These are phyloP conservation scores for Agrochola circellaris DNA, from an alignment of 2,888 invertebrate genomes.

Conservation along the genomic window DNA sequence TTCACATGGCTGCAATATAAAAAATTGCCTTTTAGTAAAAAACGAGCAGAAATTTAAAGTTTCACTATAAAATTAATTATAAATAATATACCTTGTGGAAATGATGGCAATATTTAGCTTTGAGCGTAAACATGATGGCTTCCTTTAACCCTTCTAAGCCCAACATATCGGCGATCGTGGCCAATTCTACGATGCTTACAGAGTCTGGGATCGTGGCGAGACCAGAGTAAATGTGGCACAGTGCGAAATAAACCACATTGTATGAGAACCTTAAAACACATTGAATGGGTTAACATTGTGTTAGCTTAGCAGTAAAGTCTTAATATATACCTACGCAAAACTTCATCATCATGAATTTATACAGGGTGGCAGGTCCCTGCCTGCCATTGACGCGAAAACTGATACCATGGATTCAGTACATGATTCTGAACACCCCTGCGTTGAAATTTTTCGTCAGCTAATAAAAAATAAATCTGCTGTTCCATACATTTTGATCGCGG, in stretches of 20 bases:
- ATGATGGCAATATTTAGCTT: constrained; percentile 97
- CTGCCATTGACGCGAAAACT: too few relatives aligned
- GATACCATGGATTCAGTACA: too few relatives aligned
- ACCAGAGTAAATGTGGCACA: constrained; percentile 98
- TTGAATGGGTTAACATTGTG: constrained; percentile 31
- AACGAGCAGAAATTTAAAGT: neutral
- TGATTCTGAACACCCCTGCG: too few relatives aligned
- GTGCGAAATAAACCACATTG: constrained; percentile 96
- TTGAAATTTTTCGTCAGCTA: too few relatives aligned
- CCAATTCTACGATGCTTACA: constrained; percentile 96
- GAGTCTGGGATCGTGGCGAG: constrained; percentile 96
- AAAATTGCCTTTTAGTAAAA: constrained; percentile 1
- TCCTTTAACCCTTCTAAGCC: constrained; percentile 97
- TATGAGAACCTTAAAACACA: constrained; percentile 92
- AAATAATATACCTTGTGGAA: constrained; percentile 94
- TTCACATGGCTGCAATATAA: constrained; percentile 94
- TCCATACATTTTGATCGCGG: too few relatives aligned
- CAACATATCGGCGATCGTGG: constrained; percentile 97
- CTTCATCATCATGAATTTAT: neutral
- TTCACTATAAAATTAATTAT: neutral
- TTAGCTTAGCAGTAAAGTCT: neutral
- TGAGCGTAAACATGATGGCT: constrained; percentile 96
- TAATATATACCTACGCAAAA: neutral
- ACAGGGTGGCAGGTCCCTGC: too few relatives aligned
- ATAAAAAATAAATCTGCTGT: too few relatives aligned